phyloP scores from a whole-genome alignment of 1,140 invertebrate genomes.

The Campoletis sonorensis region DNA sequence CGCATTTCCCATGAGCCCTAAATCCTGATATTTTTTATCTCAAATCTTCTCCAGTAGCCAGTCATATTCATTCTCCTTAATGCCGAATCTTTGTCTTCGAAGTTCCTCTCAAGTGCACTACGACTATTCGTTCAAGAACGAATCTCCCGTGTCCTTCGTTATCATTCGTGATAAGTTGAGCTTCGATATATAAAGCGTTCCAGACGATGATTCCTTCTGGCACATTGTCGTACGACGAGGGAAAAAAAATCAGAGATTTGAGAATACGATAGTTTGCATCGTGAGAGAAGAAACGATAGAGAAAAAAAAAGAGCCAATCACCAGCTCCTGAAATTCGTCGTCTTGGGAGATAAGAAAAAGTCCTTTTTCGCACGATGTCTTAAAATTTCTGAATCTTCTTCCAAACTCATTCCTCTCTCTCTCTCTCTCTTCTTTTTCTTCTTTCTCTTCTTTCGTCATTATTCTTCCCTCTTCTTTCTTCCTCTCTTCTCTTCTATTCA shows the following conservation, averaged over 20 bases:
- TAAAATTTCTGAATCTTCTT: not conserved
- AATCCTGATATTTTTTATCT: not conserved
- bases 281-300: not conserved
- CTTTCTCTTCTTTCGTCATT: not conserved
- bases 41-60: not conserved
- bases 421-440: not conserved
- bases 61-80: not conserved
- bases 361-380: constrained; percentile 30
- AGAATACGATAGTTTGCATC: not conserved
- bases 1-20: not conserved
- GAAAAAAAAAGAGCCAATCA: constrained; percentile 12
- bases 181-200: not conserved
- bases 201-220: not conserved
- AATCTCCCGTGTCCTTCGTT: not conserved
- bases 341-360: constrained; percentile 17
- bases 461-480: not conserved
- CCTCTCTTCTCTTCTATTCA: not conserved
- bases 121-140: not conserved
- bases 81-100: not conserved
- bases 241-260: not conserved
- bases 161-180: not conserved
- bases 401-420: not conserved
- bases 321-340: not conserved
- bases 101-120: not conserved
- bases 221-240: not conserved